These are phyloP conservation scores for Cloeon dipterum DNA, from an alignment of 2,888 invertebrate genomes.

Conservation along the genomic window DNA sequence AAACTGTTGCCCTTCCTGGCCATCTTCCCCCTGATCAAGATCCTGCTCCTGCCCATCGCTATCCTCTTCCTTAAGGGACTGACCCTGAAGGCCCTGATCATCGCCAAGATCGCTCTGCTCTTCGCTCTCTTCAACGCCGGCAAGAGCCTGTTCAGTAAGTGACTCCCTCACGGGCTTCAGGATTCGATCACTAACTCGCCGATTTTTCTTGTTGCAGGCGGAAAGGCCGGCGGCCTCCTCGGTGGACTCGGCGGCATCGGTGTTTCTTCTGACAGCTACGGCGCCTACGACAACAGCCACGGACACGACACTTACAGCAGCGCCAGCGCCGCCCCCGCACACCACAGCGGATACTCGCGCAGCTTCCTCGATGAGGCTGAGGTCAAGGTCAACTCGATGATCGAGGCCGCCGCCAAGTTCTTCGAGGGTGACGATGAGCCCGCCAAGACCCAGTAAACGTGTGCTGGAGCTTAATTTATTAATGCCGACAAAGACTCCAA, in stretches of 20 bases:
- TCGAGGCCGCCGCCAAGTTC: not conserved
- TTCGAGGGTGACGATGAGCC: constrained; percentile 1
- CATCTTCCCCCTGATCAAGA: not conserved
- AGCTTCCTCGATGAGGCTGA: constrained; percentile 1
- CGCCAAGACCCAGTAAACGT: constrained; percentile 1
- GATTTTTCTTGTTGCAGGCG: not conserved
- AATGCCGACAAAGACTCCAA: no score
- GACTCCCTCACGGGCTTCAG: no score
- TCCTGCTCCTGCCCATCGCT: constrained; percentile 41
- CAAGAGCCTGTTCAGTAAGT: constrained; percentile 1
- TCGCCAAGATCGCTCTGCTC: constrained; percentile 55
- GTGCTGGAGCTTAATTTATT: no score
- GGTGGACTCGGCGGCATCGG: not conserved
- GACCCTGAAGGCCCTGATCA: constrained; percentile 69
- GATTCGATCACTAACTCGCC: not conserved
- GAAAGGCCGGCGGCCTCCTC: not conserved
- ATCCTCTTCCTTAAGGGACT: constrained; percentile 58
- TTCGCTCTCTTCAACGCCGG: constrained; percentile 52
- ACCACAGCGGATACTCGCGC: not conserved
- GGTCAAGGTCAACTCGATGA: constrained; percentile 1
- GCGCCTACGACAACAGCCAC: not conserved
- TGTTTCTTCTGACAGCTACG: not conserved
- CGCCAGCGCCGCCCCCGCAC: not conserved
- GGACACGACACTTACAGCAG: not conserved
- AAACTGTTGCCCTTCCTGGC: not conserved